Evolutionary conservation across 2,797 vertebrate species (phyloP), one percentile per base, ranked within the genome.

Genomic region (Anabacerthia variegaticeps): DNA sequence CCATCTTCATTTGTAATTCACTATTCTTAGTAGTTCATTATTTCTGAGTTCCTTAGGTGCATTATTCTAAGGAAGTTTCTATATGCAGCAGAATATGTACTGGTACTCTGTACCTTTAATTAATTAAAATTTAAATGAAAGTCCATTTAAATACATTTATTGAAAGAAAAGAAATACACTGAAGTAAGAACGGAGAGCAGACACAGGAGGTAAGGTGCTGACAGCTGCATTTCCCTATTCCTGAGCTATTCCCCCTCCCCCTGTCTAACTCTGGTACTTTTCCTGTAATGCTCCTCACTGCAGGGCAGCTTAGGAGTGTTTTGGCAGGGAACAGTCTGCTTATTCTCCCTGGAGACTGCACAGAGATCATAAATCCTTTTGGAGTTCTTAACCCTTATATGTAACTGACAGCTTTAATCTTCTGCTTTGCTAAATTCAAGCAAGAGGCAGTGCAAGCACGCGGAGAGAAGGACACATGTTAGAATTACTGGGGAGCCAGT

Each of bases 341-440:
- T 97, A 93, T 84, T 97, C 97, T 97, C 93, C 95, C 93, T 96
- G 93, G 95, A 97, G 92, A 96, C 96, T 79, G 71, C 49, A 59
- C 72, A 96, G 84, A 68, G 51, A 89, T 88, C 92, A 81, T 87
- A 94, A 96, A 94, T 93, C 68, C 81, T 91, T 69, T 87, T 30
- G 89, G 91, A 85, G 92, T 93, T 85, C 88, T 96, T 96, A 97
- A 96, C 77, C 52, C 76, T 97, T 96, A 22, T 77, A 65, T 61
- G 54, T 36, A 85, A 85, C 77, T 84, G 65, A 91, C 88, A 94
- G 62, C 55, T 72, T 82, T 90, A 55, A 54, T 68, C 69, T 93
- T 68, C 59, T 85, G 54, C 87, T 39, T 92, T 92, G 23, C 72
- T 89, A 48, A 74, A 75, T 89, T 83, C 10, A 7, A 92, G 77